Conservation (phyloP, 2,888 invertebrate species). For the Ormyrus pomaceus region DNA sequence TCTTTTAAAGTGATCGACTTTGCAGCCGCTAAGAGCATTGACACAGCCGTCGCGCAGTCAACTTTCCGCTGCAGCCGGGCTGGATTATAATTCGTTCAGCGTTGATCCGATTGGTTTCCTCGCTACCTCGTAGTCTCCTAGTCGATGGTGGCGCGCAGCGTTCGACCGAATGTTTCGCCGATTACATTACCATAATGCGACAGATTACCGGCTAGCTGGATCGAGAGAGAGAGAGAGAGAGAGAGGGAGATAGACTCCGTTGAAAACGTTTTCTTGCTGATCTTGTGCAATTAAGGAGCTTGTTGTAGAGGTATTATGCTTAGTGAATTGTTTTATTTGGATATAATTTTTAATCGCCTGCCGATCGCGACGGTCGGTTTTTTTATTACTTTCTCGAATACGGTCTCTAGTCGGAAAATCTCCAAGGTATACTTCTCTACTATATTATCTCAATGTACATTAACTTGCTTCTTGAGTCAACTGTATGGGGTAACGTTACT, state of each 20-base stretch:
- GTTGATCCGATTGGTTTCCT: conserved; percentile 46
- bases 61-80: not conserved
- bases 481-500: conserved; percentile 23
- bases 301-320: no score
- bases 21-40: conserved; percentile 35
- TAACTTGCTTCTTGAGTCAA: conserved; percentile 32
- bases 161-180: conserved; percentile 33
- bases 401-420: not conserved
- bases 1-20: conserved; percentile 41
- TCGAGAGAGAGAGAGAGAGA: not conserved
- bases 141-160: not conserved
- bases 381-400: no score
- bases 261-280: no score
- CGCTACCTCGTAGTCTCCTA: not conserved
- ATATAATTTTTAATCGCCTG: no score
- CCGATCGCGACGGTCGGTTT: no score
- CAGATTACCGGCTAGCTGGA: conserved; percentile 7
- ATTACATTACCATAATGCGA: conserved; percentile 45
- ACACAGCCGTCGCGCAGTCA: conserved; percentile 1
- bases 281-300: no score
- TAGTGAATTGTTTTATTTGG: no score
- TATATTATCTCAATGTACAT: conserved; percentile 15
- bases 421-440: conserved; percentile 15
- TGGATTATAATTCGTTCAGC: conserved; percentile 35
- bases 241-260: no score